phyloP scores from a whole-genome alignment of 2,888 invertebrate genomes.

The Germaria angustata region DNA sequence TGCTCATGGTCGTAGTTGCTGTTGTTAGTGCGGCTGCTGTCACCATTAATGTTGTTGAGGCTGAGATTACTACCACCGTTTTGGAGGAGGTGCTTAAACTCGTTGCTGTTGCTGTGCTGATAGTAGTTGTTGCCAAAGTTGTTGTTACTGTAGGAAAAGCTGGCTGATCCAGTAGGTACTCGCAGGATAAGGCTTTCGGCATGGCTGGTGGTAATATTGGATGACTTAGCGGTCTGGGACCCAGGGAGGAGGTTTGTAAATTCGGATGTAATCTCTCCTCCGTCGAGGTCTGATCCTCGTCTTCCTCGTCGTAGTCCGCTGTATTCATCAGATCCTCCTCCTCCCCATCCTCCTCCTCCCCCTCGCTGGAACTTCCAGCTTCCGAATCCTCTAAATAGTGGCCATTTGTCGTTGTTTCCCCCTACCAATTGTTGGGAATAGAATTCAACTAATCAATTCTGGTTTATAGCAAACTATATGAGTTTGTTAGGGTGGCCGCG shows the following conservation, averaged over 20 bases:
- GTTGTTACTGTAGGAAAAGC: slow-evolving; percentile 58
- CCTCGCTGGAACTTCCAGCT: slow-evolving; percentile 80
- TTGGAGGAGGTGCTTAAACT: slow-evolving; percentile 54
- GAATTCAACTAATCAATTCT: slow-evolving; percentile 81
- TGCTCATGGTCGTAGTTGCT: slow-evolving; percentile 77
- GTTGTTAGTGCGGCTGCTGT: slow-evolving; percentile 75
- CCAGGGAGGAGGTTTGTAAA: slow-evolving; percentile 70
- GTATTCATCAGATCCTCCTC: slow-evolving; percentile 61
- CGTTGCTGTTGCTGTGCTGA: slow-evolving; percentile 21
- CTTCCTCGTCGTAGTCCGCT: slow-evolving; percentile 66
- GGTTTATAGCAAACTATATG: slow-evolving; percentile 75
- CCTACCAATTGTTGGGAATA: slow-evolving; percentile 81
- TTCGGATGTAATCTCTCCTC: slow-evolving; percentile 72
- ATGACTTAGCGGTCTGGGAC: slow-evolving; percentile 71
- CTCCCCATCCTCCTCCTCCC: slow-evolving; percentile 68
- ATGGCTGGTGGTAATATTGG: slow-evolving; percentile 67
- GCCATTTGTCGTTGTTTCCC: slow-evolving; percentile 81
- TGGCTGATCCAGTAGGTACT: slow-evolving; percentile 77
- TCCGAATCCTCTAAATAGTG: slow-evolving; percentile 80
- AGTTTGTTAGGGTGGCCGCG: slow-evolving; percentile 36
- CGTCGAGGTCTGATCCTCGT: slow-evolving; percentile 68
- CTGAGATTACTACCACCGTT: slow-evolving; percentile 76
- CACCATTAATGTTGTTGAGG: slow-evolving; percentile 77
- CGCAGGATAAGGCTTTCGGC: slow-evolving; percentile 75
- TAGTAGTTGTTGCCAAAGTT: slow-evolving; percentile 11